These are phyloP conservation scores for Porites lobata DNA, from an alignment of 92 coral and sea anemone genomes.

Conservation along the genomic window DNA sequence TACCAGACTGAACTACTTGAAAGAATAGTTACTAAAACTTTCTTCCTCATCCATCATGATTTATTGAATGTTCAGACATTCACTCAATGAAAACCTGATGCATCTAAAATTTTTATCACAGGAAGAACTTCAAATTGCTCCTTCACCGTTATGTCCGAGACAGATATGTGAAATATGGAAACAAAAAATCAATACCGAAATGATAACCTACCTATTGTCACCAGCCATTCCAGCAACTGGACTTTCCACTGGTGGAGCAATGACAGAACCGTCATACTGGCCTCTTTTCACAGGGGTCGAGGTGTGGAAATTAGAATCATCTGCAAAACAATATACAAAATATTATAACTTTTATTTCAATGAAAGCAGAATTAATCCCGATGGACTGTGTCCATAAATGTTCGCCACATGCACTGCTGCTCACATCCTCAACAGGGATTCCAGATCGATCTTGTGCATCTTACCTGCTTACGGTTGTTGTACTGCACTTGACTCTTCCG, in stretches of 20 bases:
- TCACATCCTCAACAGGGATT: neutral
- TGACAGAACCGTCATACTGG: neutral
- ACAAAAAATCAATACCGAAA: no score
- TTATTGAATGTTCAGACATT: neutral
- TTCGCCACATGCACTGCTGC: constrained; percentile 4
- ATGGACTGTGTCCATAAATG: neutral
- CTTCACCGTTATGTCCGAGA: constrained; percentile 1
- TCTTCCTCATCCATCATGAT: constrained; percentile 9
- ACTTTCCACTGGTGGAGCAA: neutral
- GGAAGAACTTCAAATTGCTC: neutral
- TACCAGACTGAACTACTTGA: neutral
- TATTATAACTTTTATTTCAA: neutral
- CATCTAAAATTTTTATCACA: neutral
- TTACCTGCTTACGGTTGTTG: neutral
- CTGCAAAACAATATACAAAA: neutral
- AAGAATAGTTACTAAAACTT: neutral
- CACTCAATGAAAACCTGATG: neutral
- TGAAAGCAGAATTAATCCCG: neutral
- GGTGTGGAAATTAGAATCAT: neutral
- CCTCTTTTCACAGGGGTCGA: constrained; percentile 18
- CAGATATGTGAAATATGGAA: neutral
- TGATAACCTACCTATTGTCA: no score
- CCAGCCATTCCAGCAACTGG: neutral
- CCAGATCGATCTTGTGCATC: neutral
- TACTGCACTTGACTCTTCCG: neutral